Evolutionary conservation across 2,797 vertebrate species (phyloP), one percentile per base, ranked within the genome.

Genomic region (Chloroceryle amazona): DNA sequence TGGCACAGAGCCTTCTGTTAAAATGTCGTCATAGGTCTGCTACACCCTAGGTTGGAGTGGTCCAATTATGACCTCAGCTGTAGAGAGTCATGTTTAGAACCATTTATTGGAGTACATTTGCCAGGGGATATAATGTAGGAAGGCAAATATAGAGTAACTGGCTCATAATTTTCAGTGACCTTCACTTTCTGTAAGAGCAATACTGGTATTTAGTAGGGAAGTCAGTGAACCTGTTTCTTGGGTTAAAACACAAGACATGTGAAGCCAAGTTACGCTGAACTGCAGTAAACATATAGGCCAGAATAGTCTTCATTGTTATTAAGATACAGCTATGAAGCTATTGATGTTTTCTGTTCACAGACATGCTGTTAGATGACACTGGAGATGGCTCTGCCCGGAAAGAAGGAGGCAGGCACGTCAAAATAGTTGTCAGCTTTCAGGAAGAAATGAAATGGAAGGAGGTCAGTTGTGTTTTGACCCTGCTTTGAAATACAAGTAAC

Each of bases 341-440:
- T 90, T 91, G 96, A 90, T 97, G 94, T 92, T 94, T 95, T 93
- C 89, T 95, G 80, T 96, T 96, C 88, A 55, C 97, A 99, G 99
- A 99, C 98, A 99, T 99, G 99, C 97, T 99, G 93, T 97, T 99
- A 96, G 99, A 99, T 83, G 99, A 99, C 96, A 98, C 98, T 35
- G 98, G 98, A 49, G 99, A 99, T 57, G 98, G 99, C 63, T 98
- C 98, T 80, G 97, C 98, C 82, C 98, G 99, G 91, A 99, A 99
- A 90, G 99, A 99, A 93, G 99, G 99, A 92, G 99, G 99, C 66
- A 98, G 99, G 63, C 99, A 99, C 2, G 99, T 99, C 90, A 99
- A 99, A 98, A 99, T 99, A 60, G 98, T 99, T 11, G 99, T 99
- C 98, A 99, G 61, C 96, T 98, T 99, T 96, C 98, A 99, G 55